phyloP scores from a whole-genome alignment of 2,797 vertebrate genomes.

The Semaprochilodus insignis region DNA sequence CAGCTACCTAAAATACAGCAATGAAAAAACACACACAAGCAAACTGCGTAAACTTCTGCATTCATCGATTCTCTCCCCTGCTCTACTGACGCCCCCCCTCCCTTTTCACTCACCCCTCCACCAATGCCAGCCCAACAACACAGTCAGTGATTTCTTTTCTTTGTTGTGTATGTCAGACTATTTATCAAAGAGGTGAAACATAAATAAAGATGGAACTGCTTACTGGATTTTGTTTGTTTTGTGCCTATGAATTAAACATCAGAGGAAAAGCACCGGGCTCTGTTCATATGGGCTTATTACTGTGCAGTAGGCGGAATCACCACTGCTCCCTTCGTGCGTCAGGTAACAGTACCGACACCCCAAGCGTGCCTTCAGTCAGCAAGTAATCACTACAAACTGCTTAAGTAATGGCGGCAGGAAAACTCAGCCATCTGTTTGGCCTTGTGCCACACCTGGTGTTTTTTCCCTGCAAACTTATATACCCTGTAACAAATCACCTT shows the following conservation, averaged over 20 bases:
- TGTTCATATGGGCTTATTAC: constrained; percentile 46
- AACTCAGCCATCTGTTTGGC: neutral
- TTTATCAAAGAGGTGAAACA: constrained; percentile 48
- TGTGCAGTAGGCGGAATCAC: constrained; percentile 25
- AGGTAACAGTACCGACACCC: constrained; percentile 47
- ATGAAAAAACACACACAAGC: neutral
- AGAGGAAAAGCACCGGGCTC: constrained; percentile 39
- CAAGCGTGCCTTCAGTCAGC: constrained; percentile 38
- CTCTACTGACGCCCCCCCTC: neutral
- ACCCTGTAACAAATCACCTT: neutral
- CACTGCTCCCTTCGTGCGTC: constrained; percentile 19
- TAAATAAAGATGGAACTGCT: constrained; percentile 59
- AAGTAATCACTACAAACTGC: constrained; percentile 45
- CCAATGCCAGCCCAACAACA: neutral
- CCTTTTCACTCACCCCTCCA: neutral
- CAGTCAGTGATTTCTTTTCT: constrained; percentile 31
- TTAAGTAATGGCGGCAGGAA: constrained; percentile 30
- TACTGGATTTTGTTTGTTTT: constrained; percentile 45
- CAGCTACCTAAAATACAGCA: neutral
- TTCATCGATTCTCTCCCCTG: neutral
- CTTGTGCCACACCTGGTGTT: neutral
- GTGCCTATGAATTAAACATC: constrained; percentile 56
- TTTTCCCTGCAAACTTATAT: neutral
- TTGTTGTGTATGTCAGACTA: constrained; percentile 46
- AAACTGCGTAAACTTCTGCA: constrained; percentile 17